Conservation (phyloP, 1,140 invertebrate genomes). For the Patella vulgata region DNA sequence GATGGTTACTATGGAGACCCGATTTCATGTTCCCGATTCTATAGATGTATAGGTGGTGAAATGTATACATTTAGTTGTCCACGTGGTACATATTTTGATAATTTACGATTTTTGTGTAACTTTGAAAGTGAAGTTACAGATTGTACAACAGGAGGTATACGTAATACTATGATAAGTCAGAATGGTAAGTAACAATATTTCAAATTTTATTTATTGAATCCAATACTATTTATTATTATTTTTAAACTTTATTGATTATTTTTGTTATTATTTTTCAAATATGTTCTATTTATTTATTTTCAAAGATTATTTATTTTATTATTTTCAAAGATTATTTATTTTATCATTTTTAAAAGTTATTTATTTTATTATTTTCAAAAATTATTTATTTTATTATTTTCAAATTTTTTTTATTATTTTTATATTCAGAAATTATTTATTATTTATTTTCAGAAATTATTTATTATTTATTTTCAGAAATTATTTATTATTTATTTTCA, state of each 20-base stretch:
- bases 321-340: neutral
- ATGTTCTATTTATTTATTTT: neutral
- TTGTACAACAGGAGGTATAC: conserved; percentile 14
- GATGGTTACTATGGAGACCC: conserved; percentile 29
- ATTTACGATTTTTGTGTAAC: conserved; percentile 20
- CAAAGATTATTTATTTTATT: neutral
- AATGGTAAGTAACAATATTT: neutral
- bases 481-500: too few species aligned
- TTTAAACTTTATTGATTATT: neutral
- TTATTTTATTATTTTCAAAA: neutral
- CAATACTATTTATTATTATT: neutral
- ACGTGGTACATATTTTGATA: conserved; percentile 29
- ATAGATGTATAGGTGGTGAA: conserved; percentile 24
- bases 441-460: neutral
- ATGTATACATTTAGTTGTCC: conserved; percentile 31
- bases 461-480: too few species aligned
- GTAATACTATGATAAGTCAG: neutral
- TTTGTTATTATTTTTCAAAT: neutral
- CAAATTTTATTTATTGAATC: neutral
- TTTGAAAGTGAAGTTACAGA: conserved; percentile 17
- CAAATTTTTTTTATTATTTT: neutral
- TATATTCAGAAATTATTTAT: neutral
- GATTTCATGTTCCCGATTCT: conserved; percentile 25
- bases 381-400: neutral
- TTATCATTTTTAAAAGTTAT: neutral